Evolutionary conservation across 2,888 invertebrate species (phyloP), one percentile per base, ranked within the genome.

Genomic region (Nymphalis polychloros): DNA sequence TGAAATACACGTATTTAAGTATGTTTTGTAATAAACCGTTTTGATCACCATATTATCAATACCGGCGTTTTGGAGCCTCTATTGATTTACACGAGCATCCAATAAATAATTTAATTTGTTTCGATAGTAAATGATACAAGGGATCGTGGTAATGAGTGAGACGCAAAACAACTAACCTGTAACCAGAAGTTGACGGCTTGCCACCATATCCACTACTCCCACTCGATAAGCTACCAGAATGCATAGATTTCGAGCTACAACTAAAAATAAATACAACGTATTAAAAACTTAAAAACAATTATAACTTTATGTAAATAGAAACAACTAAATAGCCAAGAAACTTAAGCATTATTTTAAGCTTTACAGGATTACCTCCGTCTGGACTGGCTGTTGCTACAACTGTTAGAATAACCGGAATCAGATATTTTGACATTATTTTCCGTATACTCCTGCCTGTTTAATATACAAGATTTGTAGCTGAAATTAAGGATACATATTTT

Each of bases 191-290:
- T 0, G 95, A 94, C 0, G 93, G 94, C 72, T 95, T 94, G 0
- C 96, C 96, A 57, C 96, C 95, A 93, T 97, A 97, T 2, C 96
- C 96, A 84, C 96, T 96, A 87, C 96, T 96, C 55, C 95, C 95
- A 53, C 96, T 96, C 0, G 95, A 96, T 79, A 96, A 94, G 79
- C 96, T 97, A 19, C 94, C 95, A 50, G 95, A 95, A 81, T 94
- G 94, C n/a, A 95, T 94, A 3, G 96, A 96, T 80, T 96, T 96
- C 6, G 96, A 96, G 81, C 96, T 96, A 73, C 94, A 95, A 82
- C 96, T 96, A 78, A 74, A 72, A 23, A 19, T 6, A 31, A 10
- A 13, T 41, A 41, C 13, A 41, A 41, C 41, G 3, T 1, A 41
- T 41, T 41, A 41, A 41, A 41, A 41, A 60, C 41, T 57, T 52